These are phyloP conservation scores for Dastarcus helophoroides DNA, from an alignment of 2,888 invertebrate species.

Conservation along the genomic window DNA sequence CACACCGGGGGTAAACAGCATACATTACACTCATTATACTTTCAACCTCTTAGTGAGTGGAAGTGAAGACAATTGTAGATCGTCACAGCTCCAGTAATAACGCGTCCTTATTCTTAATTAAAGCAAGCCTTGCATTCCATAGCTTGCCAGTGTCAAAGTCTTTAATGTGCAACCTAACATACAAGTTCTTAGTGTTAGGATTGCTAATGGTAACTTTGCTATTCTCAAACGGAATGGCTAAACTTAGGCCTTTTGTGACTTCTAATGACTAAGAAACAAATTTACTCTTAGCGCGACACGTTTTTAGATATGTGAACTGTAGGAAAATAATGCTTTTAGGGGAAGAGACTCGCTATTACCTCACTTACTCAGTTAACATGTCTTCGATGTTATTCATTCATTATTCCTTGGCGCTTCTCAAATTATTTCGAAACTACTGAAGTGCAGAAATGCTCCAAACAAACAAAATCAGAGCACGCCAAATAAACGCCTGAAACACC, in stretches of 20 bases:
- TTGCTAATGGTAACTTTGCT: constrained; percentile 34
- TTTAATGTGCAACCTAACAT: constrained; percentile 29
- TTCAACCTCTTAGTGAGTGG: constrained; percentile 24
- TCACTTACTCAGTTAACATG: too few species aligned
- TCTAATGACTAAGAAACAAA: constrained; percentile 5
- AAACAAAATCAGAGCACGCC: too few species aligned
- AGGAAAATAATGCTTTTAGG: too few species aligned
- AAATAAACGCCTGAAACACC: too few species aligned
- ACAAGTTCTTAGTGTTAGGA: constrained; percentile 24
- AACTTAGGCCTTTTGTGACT: constrained; percentile 34
- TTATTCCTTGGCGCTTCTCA: too few species aligned
- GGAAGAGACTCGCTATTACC: too few species aligned
- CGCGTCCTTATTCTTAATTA: constrained; percentile 36
- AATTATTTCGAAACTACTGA: too few species aligned
- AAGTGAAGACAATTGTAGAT: constrained; percentile 31
- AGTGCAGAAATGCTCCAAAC: too few species aligned
- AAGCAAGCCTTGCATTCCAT: constrained; percentile 31
- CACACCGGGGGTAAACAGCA: too few species aligned
- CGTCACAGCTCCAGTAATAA: constrained; percentile 27
- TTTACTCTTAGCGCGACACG: too few species aligned
- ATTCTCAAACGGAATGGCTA: constrained; percentile 38
- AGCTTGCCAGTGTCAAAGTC: constrained; percentile 30
- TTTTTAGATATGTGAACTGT: too few species aligned
- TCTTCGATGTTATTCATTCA: too few species aligned
- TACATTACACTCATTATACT: constrained; percentile 30